Base-by-base conservation (phyloP, 2,113 vertebrate species). In the Entelurus aequoreus region DNA sequence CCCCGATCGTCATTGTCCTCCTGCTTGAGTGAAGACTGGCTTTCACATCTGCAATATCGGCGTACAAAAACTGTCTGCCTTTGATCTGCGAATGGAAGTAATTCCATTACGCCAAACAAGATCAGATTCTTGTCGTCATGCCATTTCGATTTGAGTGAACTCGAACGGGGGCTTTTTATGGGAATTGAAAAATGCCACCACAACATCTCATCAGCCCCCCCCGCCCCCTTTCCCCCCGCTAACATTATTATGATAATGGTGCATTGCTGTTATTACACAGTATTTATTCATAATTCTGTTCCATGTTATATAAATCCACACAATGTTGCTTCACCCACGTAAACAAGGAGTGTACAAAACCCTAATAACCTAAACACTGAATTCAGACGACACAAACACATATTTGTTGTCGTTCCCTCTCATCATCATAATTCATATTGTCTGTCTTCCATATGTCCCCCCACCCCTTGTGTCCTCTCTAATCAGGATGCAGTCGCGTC, bases 101-200 rank as follows among this genome's bases (percentile, higher is more conserved):
- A 57, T 57, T 57, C 44, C 16, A 57, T 57, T 44, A 44, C 11
- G 9, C 55, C 13, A 57, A 28, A 57, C 55, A 19, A 57, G 16
- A 57, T 57, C 44, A 12, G 42, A 6, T 44, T 44, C 12, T 6
- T 53, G 28, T 44, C 35, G 37, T 40, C 16, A 42, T 42, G 54
- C 54, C 54, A 44, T 57, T 57, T 57, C 38, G 19, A 42, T 57
- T 57, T 57, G 38, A 44, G n/a, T 46, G 16, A 57, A 57, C 44
- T 57, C 16, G 40, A 10, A 4, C 38, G 12, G 44, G 44, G 19
- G 38, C n/a, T 44, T 19, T 28, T 44, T 44, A 57, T 44, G 38
- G 9, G 38, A 57, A 57, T 57, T 46, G 38, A 57, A 57, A 19
- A 57, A 57, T 57, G 55, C 10, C 38, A 21, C 7, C 9, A 44